Evolutionary conservation across 2,888 invertebrate genomes (phyloP), one percentile per base, ranked within the genome.

Genomic region (Stratiomys singularior): DNA sequence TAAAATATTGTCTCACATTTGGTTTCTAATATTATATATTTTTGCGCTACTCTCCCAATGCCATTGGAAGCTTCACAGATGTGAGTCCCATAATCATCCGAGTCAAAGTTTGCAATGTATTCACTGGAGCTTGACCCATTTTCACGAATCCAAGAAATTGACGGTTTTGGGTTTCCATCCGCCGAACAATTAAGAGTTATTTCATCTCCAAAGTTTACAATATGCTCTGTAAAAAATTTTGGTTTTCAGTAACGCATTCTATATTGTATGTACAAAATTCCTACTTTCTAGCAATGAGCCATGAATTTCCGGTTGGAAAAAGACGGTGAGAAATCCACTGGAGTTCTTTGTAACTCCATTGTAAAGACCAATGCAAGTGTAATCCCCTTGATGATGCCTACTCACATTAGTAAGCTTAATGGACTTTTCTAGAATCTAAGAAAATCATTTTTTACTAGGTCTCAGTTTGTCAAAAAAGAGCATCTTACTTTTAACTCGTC

Each of bases 341-440:
- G 89, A 88, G 60, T 88, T 86, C 0, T 88, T 88, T 0, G 88
- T 88, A 0, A 91, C 92, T 0, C 90, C 90, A 0, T 87, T 86
- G 84, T 92, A 92, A n/a, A 87, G 85, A 0, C 89, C 91, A 0
- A 89, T 87, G 81, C 93, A 93, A 0, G 89, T 88, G 83, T 91
- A 92, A 1, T 86, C 85, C 0, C 90, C 81, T 18, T 18, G 44
- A 21, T 60, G 37, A 21, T 23, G 21, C 13, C 69, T 46, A 69
- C 46, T 44, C 0, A 69, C 69, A 15, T 9, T 18, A 0, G 25
- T 23, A 21, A 69, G 15, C 13, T 21, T 18, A 23, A 69, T 5
- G 1, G 21, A 46, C 4, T 25, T 21, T 1, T 9, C 25, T 46
- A 15, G 15, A 69, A 69, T 25, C 69, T 67, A n/a, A 44, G 18